Evolutionary conservation across 1,140 invertebrate species (phyloP).

Genomic region (Drosophila rufa): DNA sequence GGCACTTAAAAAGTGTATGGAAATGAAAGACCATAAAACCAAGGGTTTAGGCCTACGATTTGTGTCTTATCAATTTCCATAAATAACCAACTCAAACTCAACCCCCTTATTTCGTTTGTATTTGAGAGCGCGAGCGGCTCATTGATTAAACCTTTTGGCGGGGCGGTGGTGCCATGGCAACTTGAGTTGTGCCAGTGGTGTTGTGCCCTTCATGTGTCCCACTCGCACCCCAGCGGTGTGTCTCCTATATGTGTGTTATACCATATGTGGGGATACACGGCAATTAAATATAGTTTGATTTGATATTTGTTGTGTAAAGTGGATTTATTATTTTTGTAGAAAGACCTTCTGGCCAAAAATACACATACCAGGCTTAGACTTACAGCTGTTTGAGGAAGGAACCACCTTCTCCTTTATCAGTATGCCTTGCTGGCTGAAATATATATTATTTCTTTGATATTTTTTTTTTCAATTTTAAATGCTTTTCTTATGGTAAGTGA

Average conservation of each 20-base stretch:
- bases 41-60: slow-evolving; percentile 34
- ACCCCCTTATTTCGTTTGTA: neutral
- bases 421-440: too few species aligned
- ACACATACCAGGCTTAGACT: too few species aligned
- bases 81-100: slow-evolving; percentile 53
- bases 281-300: neutral
- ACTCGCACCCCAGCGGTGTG: slow-evolving; percentile 20
- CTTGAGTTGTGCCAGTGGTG: slow-evolving; percentile 26
- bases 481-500: too few species aligned
- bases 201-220: slow-evolving; percentile 49
- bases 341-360: too few species aligned
- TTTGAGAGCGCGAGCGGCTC: slow-evolving; percentile 25
- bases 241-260: neutral
- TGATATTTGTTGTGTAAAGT: too few species aligned
- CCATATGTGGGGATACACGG: neutral
- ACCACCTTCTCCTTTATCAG: too few species aligned
- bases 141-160: slow-evolving; percentile 75
- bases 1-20: slow-evolving; percentile 46
- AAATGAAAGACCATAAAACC: slow-evolving; percentile 56
- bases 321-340: too few species aligned
- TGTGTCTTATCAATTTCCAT: slow-evolving; percentile 73
- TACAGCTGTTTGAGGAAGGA: too few species aligned
- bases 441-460: too few species aligned
- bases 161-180: slow-evolving; percentile 59
- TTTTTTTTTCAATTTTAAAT: too few species aligned